Evolutionary conservation across 2,113 vertebrate genomes (phyloP).

Genomic region (Platanista minor): DNA sequence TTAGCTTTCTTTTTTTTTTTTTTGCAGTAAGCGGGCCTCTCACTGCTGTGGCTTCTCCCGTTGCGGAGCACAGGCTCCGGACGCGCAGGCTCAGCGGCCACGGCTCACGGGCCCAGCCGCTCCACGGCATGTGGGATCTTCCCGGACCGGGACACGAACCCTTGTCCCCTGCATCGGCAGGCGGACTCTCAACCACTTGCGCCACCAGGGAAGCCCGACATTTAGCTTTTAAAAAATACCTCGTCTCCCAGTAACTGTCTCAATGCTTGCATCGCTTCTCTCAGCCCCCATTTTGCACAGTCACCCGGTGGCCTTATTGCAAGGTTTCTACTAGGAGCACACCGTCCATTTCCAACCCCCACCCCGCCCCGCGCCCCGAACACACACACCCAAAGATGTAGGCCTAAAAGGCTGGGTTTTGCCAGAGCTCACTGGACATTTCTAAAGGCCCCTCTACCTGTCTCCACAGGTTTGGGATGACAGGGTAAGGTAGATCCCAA

Average conservation of each 20-base stretch:
- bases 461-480: not conserved
- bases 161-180: too few species aligned
- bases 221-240: not conserved
- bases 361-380: too few species aligned
- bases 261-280: not conserved
- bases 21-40: too few species aligned
- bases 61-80: too few species aligned
- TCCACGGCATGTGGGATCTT: too few species aligned
- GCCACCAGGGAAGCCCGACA: not conserved
- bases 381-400: not conserved
- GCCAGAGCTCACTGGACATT: not conserved
- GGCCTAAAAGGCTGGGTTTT: not conserved
- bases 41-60: too few species aligned
- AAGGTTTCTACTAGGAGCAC: not conserved
- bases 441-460: not conserved
- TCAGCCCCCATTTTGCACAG: not conserved
- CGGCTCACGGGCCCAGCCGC: too few species aligned
- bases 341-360: not conserved
- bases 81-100: too few species aligned
- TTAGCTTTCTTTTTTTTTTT: not conserved
- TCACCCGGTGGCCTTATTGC: not conserved
- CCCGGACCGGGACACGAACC: too few species aligned
- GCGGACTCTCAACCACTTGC: too few species aligned
- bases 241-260: not conserved
- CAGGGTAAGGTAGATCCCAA: too few species aligned